A percentile compares a stretch with the other conserved stretches of the same genome.
These are phyloP conservation scores for Lepas anatifera DNA, from an alignment of 2,888 invertebrate genomes.

Conservation along the genomic window DNA sequence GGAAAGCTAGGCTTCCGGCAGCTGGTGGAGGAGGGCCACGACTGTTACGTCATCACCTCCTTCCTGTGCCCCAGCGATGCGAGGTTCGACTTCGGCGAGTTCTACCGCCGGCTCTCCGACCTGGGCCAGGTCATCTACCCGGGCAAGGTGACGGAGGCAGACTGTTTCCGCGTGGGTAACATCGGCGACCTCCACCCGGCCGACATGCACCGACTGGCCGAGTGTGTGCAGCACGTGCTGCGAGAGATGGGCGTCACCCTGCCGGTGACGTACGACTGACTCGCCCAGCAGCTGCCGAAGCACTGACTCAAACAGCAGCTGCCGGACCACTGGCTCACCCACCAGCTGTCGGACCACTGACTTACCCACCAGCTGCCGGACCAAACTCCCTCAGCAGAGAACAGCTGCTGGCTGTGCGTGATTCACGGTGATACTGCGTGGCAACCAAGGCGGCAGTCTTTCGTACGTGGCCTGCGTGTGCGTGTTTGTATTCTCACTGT, in stretches of 20 bases:
- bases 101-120: conserved; percentile 35
- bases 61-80: conserved; percentile 34
- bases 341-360: too few species aligned
- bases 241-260: conserved; percentile 33
- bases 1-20: conserved; percentile 35
- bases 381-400: too few species aligned
- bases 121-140: conserved; percentile 38
- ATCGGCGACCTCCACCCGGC: conserved; percentile 36
- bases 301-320: too few species aligned
- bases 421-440: too few species aligned
- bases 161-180: conserved; percentile 39
- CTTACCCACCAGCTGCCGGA: too few species aligned
- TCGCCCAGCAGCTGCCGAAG: too few species aligned
- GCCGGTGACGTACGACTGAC: conserved; percentile 25
- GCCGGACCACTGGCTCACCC: too few species aligned
- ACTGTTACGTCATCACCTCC: conserved; percentile 36
- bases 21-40: conserved; percentile 30
- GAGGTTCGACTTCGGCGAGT: conserved; percentile 35
- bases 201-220: conserved; percentile 34
- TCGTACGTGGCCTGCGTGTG: too few species aligned
- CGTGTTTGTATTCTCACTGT: too few species aligned
- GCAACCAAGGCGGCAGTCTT: too few species aligned
- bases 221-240: conserved; percentile 33
- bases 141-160: conserved; percentile 36
- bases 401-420: too few species aligned